These are phyloP conservation scores for Thereuonema tuberculata DNA, from an alignment of 1,140 invertebrate genomes.

Conservation along the genomic window DNA sequence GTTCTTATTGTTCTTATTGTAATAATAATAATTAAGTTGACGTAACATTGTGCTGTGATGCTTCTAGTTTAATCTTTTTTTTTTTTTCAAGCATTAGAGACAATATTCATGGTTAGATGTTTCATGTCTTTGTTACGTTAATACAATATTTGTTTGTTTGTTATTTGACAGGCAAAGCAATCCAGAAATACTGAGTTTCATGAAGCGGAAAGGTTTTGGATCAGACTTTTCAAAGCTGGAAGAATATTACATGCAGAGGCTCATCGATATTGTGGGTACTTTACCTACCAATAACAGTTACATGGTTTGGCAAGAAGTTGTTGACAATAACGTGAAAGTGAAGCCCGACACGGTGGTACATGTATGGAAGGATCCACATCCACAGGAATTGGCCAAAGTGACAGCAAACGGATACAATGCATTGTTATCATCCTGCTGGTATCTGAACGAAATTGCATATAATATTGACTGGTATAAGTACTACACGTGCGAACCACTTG, in stretches of 20 bases:
- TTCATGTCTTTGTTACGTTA: background rate
- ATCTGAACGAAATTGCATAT: conserved; percentile 55
- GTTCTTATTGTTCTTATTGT: too few relatives aligned
- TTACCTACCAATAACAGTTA: conserved; percentile 30
- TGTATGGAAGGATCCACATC: conserved; percentile 44
- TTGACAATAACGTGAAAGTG: conserved; percentile 55
- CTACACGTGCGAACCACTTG: conserved; percentile 59
- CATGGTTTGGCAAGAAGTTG: conserved; percentile 88
- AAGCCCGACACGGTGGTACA: conserved; percentile 52
- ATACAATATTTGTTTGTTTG: background rate
- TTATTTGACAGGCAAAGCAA: conserved; percentile 49
- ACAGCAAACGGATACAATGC: conserved; percentile 44
- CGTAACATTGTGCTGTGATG: too few relatives aligned
- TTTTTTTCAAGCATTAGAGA: background rate
- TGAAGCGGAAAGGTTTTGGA: conserved; percentile 44
- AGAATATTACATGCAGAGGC: conserved; percentile 49
- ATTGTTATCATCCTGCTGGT: conserved; percentile 68
- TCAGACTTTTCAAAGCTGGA: conserved; percentile 44
- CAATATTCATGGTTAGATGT: too few relatives aligned
- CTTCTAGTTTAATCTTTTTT: background rate
- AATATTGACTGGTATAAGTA: conserved; percentile 61
- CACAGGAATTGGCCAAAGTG: conserved; percentile 21
- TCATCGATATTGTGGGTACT: conserved; percentile 36
- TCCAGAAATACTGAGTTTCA: conserved; percentile 54
- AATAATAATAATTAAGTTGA: too few relatives aligned